Conservation (phyloP, 2,797 vertebrate species). For the Ficedula albicollis region DNA sequence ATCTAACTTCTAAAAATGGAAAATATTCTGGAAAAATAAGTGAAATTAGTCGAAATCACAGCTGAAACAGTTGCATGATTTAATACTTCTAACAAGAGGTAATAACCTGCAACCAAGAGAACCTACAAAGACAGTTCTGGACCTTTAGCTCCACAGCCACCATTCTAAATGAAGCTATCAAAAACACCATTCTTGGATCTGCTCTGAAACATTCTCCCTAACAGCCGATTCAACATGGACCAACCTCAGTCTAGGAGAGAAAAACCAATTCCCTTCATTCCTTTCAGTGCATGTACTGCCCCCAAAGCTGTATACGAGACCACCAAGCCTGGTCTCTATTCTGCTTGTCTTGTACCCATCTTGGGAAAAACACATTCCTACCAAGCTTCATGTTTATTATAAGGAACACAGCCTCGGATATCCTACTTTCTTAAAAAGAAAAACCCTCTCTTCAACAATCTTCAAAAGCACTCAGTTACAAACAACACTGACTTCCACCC, state of each 20-base stretch:
- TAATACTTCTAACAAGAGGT: background rate
- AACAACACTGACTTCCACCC: background rate
- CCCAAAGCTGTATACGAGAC: background rate
- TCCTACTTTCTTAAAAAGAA: background rate
- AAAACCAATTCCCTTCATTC: background rate
- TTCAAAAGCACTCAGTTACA: background rate
- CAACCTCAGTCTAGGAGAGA: background rate
- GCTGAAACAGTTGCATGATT: background rate
- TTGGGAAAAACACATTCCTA: background rate
- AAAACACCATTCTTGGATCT: background rate
- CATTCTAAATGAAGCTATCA: accelerated
- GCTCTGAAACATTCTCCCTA: background rate
- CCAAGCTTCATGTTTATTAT: background rate
- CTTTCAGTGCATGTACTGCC: background rate
- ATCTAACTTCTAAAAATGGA: background rate
- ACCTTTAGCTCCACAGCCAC: background rate
- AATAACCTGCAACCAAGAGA: background rate
- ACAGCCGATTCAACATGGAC: background rate
- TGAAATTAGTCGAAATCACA: background rate
- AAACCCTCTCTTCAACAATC: accelerated
- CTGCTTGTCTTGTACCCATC: background rate
- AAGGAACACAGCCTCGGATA: background rate
- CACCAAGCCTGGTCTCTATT: background rate
- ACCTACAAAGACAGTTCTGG: background rate
- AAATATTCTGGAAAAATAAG: background rate